Conservation (phyloP, 2,888 invertebrate genomes). For the Drosophila atroscutellata region DNA sequence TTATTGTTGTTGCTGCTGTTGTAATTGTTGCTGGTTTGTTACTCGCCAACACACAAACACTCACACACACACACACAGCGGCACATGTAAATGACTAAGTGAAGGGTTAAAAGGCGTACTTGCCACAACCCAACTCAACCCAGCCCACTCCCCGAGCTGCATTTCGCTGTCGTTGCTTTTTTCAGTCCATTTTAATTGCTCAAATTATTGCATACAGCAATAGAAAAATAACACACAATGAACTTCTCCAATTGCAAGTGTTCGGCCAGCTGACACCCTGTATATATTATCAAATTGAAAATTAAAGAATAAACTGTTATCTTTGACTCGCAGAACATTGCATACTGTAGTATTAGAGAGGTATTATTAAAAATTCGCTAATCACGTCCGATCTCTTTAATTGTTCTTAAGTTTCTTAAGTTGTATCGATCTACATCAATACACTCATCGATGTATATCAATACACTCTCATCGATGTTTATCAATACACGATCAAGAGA, state of each 20-base stretch:
- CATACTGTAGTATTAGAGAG: neutral
- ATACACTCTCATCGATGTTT: too few species aligned
- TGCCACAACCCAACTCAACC: neutral
- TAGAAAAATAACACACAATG: slow-evolving; percentile 4
- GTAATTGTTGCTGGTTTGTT: slow-evolving; percentile 68
- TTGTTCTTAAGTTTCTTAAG: neutral
- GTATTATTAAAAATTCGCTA: neutral
- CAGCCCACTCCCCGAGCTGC: slow-evolving; percentile 14
- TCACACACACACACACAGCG: slow-evolving; percentile 6
- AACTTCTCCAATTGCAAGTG: neutral
- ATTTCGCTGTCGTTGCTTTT: slow-evolving; percentile 38
- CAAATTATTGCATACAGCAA: slow-evolving; percentile 59
- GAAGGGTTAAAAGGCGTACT: slow-evolving; percentile 46
- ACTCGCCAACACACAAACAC: too few species aligned
- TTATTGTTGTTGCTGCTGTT: slow-evolving; percentile 49
- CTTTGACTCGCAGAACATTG: neutral
- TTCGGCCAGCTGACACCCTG: neutral
- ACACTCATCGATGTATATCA: too few species aligned
- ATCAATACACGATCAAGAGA: too few species aligned
- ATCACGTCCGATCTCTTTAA: neutral
- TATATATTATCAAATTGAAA: too few species aligned
- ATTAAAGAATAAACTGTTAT: accelerated
- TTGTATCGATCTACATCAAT: too few species aligned
- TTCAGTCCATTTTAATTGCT: slow-evolving; percentile 61
- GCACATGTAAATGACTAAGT: slow-evolving; percentile 26